Conservation (phyloP, 2,113 vertebrate genomes). For the Dicentrarchus labrax region DNA sequence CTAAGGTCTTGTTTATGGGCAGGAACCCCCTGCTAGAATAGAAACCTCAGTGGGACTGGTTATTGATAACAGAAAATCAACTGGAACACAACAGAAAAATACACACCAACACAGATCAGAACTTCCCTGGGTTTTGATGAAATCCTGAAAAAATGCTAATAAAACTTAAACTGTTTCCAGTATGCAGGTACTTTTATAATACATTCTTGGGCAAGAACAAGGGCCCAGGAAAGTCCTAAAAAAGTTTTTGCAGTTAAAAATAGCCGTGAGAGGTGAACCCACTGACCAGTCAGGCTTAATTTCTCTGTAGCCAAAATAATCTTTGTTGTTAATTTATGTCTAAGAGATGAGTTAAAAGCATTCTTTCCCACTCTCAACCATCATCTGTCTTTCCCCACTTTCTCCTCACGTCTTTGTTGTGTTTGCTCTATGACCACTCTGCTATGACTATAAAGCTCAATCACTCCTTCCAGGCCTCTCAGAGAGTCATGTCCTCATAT, state of each 20-base stretch:
- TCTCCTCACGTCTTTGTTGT: constrained; percentile 19
- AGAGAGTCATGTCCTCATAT: constrained; percentile 59
- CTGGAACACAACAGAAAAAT: not conserved
- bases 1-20: too few relatives aligned
- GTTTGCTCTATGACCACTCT: constrained; percentile 19
- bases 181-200: not conserved
- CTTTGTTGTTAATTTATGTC: constrained; percentile 63
- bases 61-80: not conserved
- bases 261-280: constrained; percentile 69
- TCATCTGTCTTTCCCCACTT: constrained; percentile 20
- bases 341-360: constrained; percentile 82
- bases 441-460: constrained; percentile 1
- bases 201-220: not conserved
- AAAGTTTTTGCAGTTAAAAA: not conserved
- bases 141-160: too few relatives aligned
- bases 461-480: constrained; percentile 17
- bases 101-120: not conserved
- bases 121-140: too few relatives aligned
- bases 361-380: constrained; percentile 25
- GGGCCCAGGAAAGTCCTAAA: not conserved
- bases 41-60: not conserved
- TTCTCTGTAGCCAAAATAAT: constrained; percentile 1
- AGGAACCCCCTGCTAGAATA: too few relatives aligned
- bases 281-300: not conserved
- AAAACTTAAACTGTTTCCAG: not conserved